A percentile compares a stretch with the other conserved stretches of the same genome.
phyloP scores from a whole-genome alignment of 2,797 vertebrate genomes.

The Acrossocheilus wenchowensis region DNA sequence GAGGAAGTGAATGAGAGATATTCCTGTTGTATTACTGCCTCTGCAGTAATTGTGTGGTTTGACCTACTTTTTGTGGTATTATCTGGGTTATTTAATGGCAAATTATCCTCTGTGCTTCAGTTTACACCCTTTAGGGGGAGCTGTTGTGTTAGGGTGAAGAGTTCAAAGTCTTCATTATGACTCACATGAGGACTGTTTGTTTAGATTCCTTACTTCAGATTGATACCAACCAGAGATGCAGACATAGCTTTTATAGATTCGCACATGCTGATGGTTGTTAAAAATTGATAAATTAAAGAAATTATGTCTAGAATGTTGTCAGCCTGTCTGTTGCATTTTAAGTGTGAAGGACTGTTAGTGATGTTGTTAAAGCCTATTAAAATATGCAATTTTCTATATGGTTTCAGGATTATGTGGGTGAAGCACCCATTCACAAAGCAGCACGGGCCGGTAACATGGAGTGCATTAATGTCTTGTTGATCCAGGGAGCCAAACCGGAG shows the following conservation, averaged over 20 bases:
- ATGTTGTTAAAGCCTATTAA: neutral
- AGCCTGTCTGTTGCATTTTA: neutral
- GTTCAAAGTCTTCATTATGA: slow-evolving; percentile 26
- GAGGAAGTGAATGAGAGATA: neutral
- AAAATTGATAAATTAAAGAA: neutral
- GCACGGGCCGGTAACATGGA: slow-evolving; percentile 95
- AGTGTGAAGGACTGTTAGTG: neutral
- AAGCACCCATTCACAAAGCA: slow-evolving; percentile 96
- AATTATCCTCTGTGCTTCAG: neutral
- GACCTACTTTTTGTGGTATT: slow-evolving; percentile 55
- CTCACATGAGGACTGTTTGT: neutral
- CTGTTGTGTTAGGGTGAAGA: slow-evolving; percentile 36
- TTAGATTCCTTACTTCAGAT: neutral
- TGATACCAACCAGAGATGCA: neutral
- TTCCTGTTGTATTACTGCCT: neutral
- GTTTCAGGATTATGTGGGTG: slow-evolving; percentile 92
- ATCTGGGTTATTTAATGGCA: slow-evolving; percentile 15
- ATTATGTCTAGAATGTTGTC: neutral
- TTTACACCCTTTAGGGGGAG: slow-evolving; percentile 34
- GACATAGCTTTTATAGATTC: neutral
- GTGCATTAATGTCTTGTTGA: slow-evolving; percentile 90
- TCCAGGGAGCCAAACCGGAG: slow-evolving; percentile 90
- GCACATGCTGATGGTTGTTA: neutral
- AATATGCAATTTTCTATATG: neutral
- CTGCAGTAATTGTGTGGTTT: slow-evolving; percentile 39